Percentiles rank a stretch among this genome's conserved stretches.
Conservation (phyloP, 1,140 invertebrate species). For the Ctenoplectra terminalis region DNA sequence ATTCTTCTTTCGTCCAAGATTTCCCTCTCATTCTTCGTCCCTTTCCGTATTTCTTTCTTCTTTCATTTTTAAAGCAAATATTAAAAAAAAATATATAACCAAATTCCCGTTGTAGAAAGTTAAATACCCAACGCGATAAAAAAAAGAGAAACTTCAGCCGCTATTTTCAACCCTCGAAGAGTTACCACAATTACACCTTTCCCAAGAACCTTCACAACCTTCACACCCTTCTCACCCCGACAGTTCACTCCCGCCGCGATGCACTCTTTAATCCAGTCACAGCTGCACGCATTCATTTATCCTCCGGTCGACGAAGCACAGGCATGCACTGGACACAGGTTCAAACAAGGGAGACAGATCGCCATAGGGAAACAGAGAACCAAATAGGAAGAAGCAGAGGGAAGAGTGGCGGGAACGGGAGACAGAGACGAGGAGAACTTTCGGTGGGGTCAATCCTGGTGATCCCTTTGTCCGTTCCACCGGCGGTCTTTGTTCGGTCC, state of each 20-base stretch:
- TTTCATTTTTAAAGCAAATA: no score
- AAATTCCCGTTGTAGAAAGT: no score
- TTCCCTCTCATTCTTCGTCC: no score
- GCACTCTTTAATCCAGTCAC: conserved; percentile 19
- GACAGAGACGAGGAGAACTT: conserved; percentile 11
- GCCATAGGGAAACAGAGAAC: background rate
- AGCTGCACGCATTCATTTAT: conserved; percentile 23
- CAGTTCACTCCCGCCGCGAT: background rate
- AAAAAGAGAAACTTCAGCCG: background rate
- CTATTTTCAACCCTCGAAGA: background rate
- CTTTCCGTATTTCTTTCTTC: no score
- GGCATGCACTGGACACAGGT: background rate
- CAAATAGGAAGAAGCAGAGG: background rate
- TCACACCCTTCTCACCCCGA: background rate
- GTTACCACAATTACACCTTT: background rate
- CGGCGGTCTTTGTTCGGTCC: conserved; percentile 35
- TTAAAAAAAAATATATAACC: no score
- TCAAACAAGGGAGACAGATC: background rate
- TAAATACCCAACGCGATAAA: no score
- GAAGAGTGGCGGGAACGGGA: background rate
- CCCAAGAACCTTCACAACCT: background rate
- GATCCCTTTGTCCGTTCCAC: conserved; percentile 38
- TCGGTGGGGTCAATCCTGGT: conserved; percentile 39
- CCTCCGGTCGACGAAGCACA: background rate
- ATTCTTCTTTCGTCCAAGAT: no score